These are phyloP conservation scores for Trichogramma evanescens DNA, from an alignment of 2,888 invertebrate species.

Conservation along the genomic window DNA sequence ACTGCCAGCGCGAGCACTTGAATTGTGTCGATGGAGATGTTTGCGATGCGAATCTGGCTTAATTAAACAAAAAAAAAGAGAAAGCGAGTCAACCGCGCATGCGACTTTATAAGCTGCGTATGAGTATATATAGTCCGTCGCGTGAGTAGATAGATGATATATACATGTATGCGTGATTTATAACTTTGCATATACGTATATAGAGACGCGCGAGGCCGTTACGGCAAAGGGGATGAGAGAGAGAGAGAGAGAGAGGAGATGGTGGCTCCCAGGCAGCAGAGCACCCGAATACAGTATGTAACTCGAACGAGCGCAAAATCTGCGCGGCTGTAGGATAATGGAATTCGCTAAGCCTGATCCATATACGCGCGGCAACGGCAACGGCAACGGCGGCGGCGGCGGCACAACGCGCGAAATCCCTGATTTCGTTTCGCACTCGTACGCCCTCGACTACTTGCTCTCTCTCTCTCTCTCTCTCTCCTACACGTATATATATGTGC, in stretches of 20 bases:
- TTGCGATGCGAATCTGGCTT: no score
- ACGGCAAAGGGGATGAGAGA: slow-evolving; percentile 16
- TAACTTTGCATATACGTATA: slow-evolving; percentile 9
- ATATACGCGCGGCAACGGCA: not conserved
- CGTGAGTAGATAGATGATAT: no score
- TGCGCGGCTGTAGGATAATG: not conserved
- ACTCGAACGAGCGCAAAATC: no score
- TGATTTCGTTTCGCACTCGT: slow-evolving; percentile 12
- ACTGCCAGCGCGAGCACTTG: no score
- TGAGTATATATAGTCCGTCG: no score
- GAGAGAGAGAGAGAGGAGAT: not conserved
- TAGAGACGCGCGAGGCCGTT: not conserved
- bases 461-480: not conserved
- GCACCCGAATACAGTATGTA: no score
- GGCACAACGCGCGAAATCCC: slow-evolving; percentile 2
- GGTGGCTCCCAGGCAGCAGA: no score
- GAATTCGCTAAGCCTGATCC: slow-evolving; percentile 11
- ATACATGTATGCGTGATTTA: not conserved
- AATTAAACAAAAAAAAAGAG: no score
- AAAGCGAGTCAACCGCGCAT: no score
- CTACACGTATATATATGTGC: not conserved
- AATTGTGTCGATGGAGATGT: no score
- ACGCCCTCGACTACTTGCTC: not conserved
- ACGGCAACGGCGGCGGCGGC: not conserved
- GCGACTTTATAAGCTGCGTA: no score